Percentiles rank a stretch among this genome's conserved stretches.
Evolutionary conservation across 2,113 vertebrate genomes (phyloP).

Genomic region (Hippocampus zosterae): DNA sequence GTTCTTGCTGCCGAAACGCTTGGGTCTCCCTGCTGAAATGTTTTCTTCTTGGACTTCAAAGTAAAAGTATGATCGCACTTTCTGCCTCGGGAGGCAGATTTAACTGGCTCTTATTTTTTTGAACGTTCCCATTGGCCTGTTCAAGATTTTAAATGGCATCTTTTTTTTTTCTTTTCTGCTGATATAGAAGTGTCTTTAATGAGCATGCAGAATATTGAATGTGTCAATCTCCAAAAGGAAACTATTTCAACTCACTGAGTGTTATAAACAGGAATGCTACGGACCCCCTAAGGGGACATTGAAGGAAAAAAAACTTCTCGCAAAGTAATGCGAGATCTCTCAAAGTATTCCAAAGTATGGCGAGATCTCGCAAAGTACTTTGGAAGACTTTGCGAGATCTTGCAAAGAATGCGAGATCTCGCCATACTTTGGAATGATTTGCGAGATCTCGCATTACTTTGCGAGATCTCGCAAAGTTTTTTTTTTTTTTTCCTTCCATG

Average conservation of each 20-base stretch:
- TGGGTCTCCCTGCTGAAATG: conserved; percentile 5
- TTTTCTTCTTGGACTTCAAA: conserved; percentile 20
- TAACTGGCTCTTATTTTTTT: conserved; percentile 11
- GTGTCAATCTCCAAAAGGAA: conserved; percentile 7
- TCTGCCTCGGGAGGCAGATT: conserved; percentile 2
- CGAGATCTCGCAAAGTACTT: too few species aligned
- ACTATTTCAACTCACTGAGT: neutral
- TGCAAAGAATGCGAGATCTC: too few species aligned
- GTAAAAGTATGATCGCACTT: conserved; percentile 10
- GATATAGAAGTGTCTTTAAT: neutral
- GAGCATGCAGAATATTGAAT: neutral
- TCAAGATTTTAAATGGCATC: neutral
- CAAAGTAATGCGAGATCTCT: too few species aligned
- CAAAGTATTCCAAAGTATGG: too few species aligned
- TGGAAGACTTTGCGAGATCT: too few species aligned
- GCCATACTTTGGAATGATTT: too few species aligned
- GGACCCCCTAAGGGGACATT: too few species aligned
- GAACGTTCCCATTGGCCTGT: neutral
- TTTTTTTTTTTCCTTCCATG: too few species aligned
- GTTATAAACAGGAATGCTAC: neutral
- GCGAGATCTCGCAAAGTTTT: too few species aligned
- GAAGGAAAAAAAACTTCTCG: too few species aligned
- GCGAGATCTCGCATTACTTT: too few species aligned
- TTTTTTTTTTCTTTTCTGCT: neutral
- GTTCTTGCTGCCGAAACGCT: conserved; percentile 17